Percentiles rank a stretch among this genome's conserved stretches.
These are phyloP conservation scores for Petrosia ficiformis DNA, from an alignment of 37 sponge, comb jelly and placozoan species.

Conservation along the genomic window DNA sequence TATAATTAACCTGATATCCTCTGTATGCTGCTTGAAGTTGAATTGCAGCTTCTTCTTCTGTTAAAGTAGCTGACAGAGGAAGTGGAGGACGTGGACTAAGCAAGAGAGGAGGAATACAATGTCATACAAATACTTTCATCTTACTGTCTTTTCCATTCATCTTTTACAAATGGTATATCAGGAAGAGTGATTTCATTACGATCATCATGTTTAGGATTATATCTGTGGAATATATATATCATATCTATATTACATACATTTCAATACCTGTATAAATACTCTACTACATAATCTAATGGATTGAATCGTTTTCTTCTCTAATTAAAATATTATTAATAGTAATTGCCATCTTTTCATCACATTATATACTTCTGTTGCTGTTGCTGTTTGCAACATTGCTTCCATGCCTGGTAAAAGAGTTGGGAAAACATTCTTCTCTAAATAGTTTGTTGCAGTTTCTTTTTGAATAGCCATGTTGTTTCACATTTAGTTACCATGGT, in stretches of 20 bases:
- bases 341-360: not conserved
- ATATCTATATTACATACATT: not conserved
- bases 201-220: constrained; percentile 49
- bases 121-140: not conserved
- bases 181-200: constrained; percentile 41
- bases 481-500: not conserved
- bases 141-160: constrained; percentile 65
- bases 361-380: constrained; percentile 54
- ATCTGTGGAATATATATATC: constrained; percentile 3
- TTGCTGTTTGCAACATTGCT: constrained; percentile 53
- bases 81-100: constrained; percentile 85
- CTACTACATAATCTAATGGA: constrained; percentile 68
- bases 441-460: constrained; percentile 42
- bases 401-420: constrained; percentile 60
- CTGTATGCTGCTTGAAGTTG: constrained; percentile 81
- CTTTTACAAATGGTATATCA: constrained; percentile 77
- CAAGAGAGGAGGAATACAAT: not conserved
- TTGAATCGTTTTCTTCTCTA: constrained; percentile 78
- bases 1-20: constrained; percentile 62
- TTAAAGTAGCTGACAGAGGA: constrained; percentile 82
- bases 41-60: constrained; percentile 79
- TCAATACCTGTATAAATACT: constrained; percentile 67
- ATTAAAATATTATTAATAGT: not conserved
- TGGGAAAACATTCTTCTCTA: constrained; percentile 63
- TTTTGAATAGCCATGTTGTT: not conserved